phyloP scores from a whole-genome alignment of 2,888 invertebrate species.

The Maniola hyperantus region DNA sequence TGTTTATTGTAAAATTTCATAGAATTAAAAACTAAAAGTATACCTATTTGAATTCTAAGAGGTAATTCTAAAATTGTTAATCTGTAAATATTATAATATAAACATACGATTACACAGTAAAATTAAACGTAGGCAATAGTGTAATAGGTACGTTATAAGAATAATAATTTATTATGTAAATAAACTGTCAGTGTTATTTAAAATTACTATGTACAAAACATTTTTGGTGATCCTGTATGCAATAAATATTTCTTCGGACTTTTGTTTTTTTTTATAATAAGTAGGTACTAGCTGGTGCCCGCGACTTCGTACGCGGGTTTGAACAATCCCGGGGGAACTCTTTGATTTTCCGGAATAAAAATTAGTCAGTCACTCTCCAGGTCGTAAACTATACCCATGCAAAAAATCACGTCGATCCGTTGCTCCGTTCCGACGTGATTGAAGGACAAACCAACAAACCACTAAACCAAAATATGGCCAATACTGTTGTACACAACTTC shows the following conservation, averaged over 20 bases:
- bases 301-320: too few species aligned
- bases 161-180: conserved; percentile 58
- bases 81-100: conserved; percentile 65
- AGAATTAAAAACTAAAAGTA: conserved; percentile 31
- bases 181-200: conserved; percentile 76
- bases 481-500: too few species aligned
- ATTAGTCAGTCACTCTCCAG: too few species aligned
- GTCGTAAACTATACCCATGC: too few species aligned
- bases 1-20: conserved; percentile 44
- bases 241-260: conserved; percentile 77
- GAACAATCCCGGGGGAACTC: too few species aligned
- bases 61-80: conserved; percentile 55
- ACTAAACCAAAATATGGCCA: too few species aligned
- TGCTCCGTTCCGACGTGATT: too few species aligned
- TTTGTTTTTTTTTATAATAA: conserved; percentile 28
- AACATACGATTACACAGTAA: conserved; percentile 26
- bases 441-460: too few species aligned
- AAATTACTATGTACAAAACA: conserved; percentile 70
- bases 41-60: conserved; percentile 35
- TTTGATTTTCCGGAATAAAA: too few species aligned
- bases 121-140: conserved; percentile 49
- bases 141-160: conserved; percentile 49
- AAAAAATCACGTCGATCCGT: too few species aligned
- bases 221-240: conserved; percentile 78
- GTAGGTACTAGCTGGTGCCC: too few species aligned